A percentile compares a stretch with the other conserved stretches of the same genome.
phyloP scores from a whole-genome alignment of 2,888 invertebrate species.

The Tinea trinotella region DNA sequence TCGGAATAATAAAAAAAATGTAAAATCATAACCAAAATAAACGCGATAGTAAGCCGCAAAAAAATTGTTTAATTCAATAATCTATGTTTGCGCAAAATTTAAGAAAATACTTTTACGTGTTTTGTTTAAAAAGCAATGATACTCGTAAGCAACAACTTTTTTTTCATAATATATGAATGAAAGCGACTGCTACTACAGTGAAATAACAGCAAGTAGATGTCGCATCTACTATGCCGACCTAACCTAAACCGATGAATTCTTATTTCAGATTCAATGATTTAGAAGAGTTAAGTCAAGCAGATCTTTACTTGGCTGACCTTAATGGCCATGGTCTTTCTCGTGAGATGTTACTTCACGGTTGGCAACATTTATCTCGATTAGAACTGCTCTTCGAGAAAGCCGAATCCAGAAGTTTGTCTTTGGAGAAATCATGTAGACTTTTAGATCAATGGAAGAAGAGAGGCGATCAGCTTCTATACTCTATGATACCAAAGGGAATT shows the following conservation, averaged over 20 bases:
- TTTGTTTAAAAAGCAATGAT: not conserved
- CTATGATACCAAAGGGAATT: constrained; percentile 91
- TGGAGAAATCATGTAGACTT: constrained; percentile 83
- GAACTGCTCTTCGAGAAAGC: constrained; percentile 88
- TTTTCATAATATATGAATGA: too few relatives aligned
- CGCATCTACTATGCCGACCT: too few relatives aligned
- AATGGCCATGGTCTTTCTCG: constrained; percentile 88
- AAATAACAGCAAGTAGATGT: too few relatives aligned
- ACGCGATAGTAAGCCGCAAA: too few relatives aligned
- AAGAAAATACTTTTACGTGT: too few relatives aligned
- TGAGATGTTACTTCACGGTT: constrained; percentile 86
- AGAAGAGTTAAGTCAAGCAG: constrained; percentile 85
- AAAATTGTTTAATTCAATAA: too few relatives aligned
- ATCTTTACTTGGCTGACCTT: constrained; percentile 85
- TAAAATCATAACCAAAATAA: too few relatives aligned
- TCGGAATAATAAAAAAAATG: too few relatives aligned
- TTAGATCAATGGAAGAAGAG: constrained; percentile 89
- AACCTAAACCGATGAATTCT: too few relatives aligned
- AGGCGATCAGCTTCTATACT: constrained; percentile 89
- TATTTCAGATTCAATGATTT: constrained; percentile 84
- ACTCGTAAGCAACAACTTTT: not conserved
- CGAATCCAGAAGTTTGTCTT: constrained; percentile 82
- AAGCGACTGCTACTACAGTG: too few relatives aligned
- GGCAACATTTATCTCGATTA: constrained; percentile 86
- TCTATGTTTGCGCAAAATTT: too few relatives aligned